phyloP scores from a whole-genome alignment of 2,888 invertebrate species.

The Aspidiotus destructor region DNA sequence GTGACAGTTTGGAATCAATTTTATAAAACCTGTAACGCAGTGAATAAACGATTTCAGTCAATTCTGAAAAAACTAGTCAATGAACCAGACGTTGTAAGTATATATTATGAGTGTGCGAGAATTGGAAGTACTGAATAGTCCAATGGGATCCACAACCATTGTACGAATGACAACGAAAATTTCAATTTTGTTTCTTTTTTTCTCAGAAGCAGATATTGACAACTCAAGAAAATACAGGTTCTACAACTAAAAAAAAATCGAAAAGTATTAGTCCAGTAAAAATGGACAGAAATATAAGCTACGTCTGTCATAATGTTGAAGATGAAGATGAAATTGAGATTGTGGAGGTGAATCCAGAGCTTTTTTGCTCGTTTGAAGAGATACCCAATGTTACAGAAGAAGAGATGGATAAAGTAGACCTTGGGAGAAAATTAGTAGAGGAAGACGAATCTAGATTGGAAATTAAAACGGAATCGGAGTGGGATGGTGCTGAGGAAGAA shows the following conservation, averaged over 20 bases:
- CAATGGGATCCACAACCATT: too few relatives aligned
- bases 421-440: neutral
- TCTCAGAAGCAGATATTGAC: too few relatives aligned
- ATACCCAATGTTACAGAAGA: neutral
- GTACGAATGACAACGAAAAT: too few relatives aligned
- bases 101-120: neutral
- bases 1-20: slow-evolving; percentile 21
- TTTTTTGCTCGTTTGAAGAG: neutral
- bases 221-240: too few relatives aligned
- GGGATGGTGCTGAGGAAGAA: neutral
- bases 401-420: neutral
- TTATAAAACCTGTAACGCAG: slow-evolving; percentile 13
- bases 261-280: too few relatives aligned
- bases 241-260: too few relatives aligned
- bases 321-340: slow-evolving; percentile 3
- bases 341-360: neutral
- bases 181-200: too few relatives aligned
- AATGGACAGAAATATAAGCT: neutral
- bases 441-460: neutral
- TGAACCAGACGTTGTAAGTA: neutral
- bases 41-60: slow-evolving; percentile 22
- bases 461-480: neutral
- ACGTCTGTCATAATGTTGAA: neutral
- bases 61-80: slow-evolving; percentile 6
- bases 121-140: too few relatives aligned